phyloP scores from a whole-genome alignment of 2,888 invertebrate genomes.

The Aphodius granarius region DNA sequence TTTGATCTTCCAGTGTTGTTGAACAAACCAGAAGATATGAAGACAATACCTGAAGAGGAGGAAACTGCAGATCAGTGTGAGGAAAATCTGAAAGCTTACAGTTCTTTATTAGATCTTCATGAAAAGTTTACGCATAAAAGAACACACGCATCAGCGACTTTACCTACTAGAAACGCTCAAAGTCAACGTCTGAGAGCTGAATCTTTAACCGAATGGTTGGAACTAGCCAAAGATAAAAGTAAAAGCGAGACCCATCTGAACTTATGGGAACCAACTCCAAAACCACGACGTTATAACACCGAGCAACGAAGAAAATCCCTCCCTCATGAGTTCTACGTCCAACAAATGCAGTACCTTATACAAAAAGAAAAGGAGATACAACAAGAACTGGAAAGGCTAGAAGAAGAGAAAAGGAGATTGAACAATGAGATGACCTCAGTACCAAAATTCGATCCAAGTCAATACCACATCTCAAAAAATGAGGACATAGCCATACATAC shows the following conservation, averaged over 20 bases:
- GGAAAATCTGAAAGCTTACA: slow-evolving; percentile 63
- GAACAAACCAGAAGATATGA: slow-evolving; percentile 3
- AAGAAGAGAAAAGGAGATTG: slow-evolving; percentile 58
- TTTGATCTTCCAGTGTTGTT: slow-evolving; percentile 5
- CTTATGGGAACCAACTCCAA: slow-evolving; percentile 7
- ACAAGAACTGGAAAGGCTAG: slow-evolving; percentile 65
- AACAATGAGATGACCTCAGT: slow-evolving; percentile 45
- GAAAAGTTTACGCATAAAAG: slow-evolving; percentile 58
- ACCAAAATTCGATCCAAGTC: slow-evolving; percentile 54
- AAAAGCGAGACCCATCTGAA: slow-evolving; percentile 38
- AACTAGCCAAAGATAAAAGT: slow-evolving; percentile 52
- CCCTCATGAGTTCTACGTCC: slow-evolving; percentile 66
- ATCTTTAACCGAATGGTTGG: slow-evolving; percentile 57
- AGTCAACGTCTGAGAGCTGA: slow-evolving; percentile 46
- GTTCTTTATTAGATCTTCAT: slow-evolving; percentile 72
- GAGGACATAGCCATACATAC: slow-evolving; percentile 53
- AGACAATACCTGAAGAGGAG: slow-evolving; percentile 1
- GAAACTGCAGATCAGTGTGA: slow-evolving; percentile 48
- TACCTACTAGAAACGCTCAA: slow-evolving; percentile 23
- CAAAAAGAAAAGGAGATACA: slow-evolving; percentile 70
- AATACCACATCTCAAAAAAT: slow-evolving; percentile 54
- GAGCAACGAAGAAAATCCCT: slow-evolving; percentile 59
- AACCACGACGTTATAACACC: neutral
- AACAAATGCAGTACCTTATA: slow-evolving; percentile 66
- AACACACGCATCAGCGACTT: slow-evolving; percentile 18